Percentiles rank a stretch among this genome's conserved stretches.
phyloP scores from a whole-genome alignment of 2,888 invertebrate genomes.

The Crematogaster levior region DNA sequence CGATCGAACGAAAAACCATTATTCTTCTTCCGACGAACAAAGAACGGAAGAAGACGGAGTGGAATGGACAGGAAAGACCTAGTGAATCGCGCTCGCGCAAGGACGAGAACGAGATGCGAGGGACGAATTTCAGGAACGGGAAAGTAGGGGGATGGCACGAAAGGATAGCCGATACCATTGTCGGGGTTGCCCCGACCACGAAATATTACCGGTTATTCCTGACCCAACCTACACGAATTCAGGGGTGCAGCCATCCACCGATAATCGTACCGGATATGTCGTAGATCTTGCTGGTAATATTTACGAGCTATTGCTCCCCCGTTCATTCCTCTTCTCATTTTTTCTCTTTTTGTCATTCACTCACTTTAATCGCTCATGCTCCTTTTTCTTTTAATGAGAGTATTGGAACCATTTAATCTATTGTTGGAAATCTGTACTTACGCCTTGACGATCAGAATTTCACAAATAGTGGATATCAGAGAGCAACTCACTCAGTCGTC shows the following conservation, averaged over 20 bases:
- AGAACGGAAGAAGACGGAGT: constrained; percentile 26
- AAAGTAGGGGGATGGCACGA: constrained; percentile 37
- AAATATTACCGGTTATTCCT: constrained; percentile 81
- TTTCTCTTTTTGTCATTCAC: neutral
- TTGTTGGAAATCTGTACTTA: constrained; percentile 11
- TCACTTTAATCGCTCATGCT: constrained; percentile 4
- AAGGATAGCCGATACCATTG: constrained; percentile 77
- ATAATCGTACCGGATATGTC: constrained; percentile 81
- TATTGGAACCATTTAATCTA: neutral
- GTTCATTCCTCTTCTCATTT: neutral
- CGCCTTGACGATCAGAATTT: neutral
- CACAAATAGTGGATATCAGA: constrained; percentile 36
- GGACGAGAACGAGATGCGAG: constrained; percentile 54
- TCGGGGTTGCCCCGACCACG: constrained; percentile 76
- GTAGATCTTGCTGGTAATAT: constrained; percentile 76
- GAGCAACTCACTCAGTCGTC: constrained; percentile 12
- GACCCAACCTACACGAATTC: constrained; percentile 62
- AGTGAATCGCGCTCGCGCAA: constrained; percentile 54
- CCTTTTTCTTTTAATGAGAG: constrained; percentile 4
- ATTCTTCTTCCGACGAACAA: constrained; percentile 75
- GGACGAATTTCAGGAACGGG: constrained; percentile 65
- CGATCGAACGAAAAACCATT: constrained; percentile 82
- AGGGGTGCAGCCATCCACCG: constrained; percentile 72
- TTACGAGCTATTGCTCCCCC: constrained; percentile 71
- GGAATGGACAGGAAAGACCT: constrained; percentile 21